Evolutionary conservation across 2,797 vertebrate genomes (phyloP).

Genomic region (Pangasius krempfi): DNA sequence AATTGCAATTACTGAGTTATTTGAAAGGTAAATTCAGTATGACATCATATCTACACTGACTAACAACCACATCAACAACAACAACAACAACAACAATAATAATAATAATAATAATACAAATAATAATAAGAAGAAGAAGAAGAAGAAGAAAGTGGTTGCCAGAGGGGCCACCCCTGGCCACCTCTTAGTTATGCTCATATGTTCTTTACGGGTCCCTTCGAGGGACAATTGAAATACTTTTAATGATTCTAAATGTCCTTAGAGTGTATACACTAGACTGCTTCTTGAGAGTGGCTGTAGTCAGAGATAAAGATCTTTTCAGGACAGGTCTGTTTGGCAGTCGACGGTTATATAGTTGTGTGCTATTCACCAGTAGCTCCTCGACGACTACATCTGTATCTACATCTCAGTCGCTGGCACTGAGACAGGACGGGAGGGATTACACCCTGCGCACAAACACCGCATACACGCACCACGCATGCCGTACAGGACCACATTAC

Average conservation of each 20-base stretch:
- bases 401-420: not conserved
- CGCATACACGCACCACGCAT: not conserved
- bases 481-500: not conserved
- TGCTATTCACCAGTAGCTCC: not conserved
- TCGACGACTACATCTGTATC: not conserved
- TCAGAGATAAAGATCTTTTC: not conserved
- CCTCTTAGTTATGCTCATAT: not conserved
- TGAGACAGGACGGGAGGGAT: not conserved
- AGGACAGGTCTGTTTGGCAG: not conserved
- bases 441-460: conserved; percentile 8
- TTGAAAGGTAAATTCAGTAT: not conserved
- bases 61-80: not conserved
- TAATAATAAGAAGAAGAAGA: too few species aligned
- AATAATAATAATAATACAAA: not conserved
- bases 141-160: not conserved
- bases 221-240: not conserved
- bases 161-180: too few species aligned
- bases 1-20: not conserved
- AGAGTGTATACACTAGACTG: not conserved
- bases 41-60: not conserved
- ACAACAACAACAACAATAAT: not conserved
- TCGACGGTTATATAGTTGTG: not conserved
- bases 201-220: not conserved
- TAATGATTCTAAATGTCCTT: not conserved
- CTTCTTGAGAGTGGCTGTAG: not conserved